Evolutionary conservation across 2,888 invertebrate species (phyloP).

Genomic region (Panzeria rudis): DNA sequence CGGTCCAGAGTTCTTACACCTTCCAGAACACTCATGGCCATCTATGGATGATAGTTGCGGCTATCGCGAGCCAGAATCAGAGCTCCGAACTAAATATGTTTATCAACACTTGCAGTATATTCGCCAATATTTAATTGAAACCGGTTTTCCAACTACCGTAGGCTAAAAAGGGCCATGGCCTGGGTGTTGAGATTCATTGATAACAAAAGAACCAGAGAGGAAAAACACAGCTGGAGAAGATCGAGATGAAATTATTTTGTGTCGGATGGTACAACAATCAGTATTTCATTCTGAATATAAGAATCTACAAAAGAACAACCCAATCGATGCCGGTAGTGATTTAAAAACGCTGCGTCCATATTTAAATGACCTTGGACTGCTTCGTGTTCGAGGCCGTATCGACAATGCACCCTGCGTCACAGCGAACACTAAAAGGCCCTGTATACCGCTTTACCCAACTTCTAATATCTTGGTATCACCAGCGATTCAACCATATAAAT

Average conservation of each 20-base stretch:
- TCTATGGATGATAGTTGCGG: background rate
- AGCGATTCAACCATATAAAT: background rate
- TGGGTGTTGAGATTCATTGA: background rate
- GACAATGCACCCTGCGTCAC: background rate
- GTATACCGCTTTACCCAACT: background rate
- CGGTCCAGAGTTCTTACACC: slow-evolving; percentile 42
- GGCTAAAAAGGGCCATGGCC: slow-evolving; percentile 6
- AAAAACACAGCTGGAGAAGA: background rate
- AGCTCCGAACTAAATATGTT: slow-evolving; percentile 7
- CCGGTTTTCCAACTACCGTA: slow-evolving; percentile 43
- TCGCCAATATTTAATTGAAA: slow-evolving; percentile 22
- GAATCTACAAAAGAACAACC: background rate
- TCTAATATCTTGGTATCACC: too few relatives aligned
- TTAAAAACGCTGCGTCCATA: background rate
- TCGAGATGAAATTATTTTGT: background rate
- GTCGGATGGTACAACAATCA: background rate
- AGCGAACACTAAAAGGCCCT: background rate
- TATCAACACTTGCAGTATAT: background rate
- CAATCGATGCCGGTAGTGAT: background rate
- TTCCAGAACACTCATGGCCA: slow-evolving; percentile 19
- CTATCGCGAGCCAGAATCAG: background rate
- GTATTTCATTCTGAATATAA: background rate
- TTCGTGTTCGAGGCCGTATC: background rate
- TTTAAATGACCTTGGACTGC: background rate
- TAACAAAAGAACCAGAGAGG: background rate